Conservation (phyloP, 1,140 invertebrate genomes). For the Scaptomyza montana region DNA sequence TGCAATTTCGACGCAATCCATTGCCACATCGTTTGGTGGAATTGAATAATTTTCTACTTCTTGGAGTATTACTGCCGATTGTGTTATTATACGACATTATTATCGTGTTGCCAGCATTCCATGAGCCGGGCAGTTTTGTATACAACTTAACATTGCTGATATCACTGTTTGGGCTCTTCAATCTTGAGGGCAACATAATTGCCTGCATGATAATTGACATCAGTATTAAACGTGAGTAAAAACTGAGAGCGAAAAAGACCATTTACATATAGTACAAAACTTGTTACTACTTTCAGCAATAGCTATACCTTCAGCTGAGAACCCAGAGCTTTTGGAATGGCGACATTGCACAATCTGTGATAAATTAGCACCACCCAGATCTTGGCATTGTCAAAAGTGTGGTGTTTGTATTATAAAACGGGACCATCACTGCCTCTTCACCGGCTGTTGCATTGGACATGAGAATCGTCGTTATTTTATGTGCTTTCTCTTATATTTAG, state of each 20-base stretch:
- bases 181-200: slow-evolving; percentile 85
- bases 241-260: not conserved
- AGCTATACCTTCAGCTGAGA: not conserved
- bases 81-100: slow-evolving; percentile 85
- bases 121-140: slow-evolving; percentile 69
- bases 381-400: slow-evolving; percentile 94
- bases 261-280: no score
- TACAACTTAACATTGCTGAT: slow-evolving; percentile 85
- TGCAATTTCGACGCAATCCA: slow-evolving; percentile 59
- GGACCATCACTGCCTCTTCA: slow-evolving; percentile 97
- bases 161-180: slow-evolving; percentile 86
- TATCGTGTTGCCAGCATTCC: slow-evolving; percentile 87
- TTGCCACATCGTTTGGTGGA: slow-evolving; percentile 50
- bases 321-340: slow-evolving; percentile 21
- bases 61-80: slow-evolving; percentile 52
- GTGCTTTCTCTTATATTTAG: slow-evolving; percentile 91
- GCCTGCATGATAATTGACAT: slow-evolving; percentile 71
- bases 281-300: not conserved
- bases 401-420: slow-evolving; percentile 92
- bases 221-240: slow-evolving; percentile 55
- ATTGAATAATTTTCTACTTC: slow-evolving; percentile 43
- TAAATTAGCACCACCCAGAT: slow-evolving; percentile 90
- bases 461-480: slow-evolving; percentile 95
- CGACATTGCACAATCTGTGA: slow-evolving; percentile 83
- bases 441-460: slow-evolving; percentile 94